phyloP scores from a whole-genome alignment of 2,888 invertebrate genomes.

The Ormyrus labotus region DNA sequence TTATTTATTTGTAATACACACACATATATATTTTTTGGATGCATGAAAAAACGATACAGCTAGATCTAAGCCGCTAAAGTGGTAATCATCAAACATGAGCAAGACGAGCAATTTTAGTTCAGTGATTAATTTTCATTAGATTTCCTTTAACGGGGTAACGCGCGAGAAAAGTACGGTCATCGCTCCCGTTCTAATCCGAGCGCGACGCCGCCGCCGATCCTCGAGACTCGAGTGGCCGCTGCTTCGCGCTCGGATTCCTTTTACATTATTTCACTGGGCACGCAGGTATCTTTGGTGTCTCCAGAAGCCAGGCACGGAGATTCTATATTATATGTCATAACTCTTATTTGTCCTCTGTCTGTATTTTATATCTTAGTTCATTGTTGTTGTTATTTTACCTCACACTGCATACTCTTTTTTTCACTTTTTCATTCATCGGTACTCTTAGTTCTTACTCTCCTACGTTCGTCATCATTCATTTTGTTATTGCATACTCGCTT shows the following conservation, averaged over 20 bases:
- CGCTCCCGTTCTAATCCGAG: constrained; percentile 61
- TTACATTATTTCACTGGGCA: constrained; percentile 70
- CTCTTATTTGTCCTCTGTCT: constrained; percentile 55
- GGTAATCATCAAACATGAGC: too few species aligned
- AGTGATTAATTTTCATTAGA: constrained; percentile 14
- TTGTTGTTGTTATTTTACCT: constrained; percentile 41
- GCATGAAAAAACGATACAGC: constrained; percentile 39
- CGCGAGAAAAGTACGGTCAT: constrained; percentile 67
- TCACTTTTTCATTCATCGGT: constrained; percentile 51
- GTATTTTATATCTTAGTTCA: constrained; percentile 46
- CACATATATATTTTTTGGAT: constrained; percentile 28
- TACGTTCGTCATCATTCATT: constrained; percentile 37
- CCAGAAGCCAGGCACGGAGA: constrained; percentile 20
- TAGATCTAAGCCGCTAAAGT: too few species aligned
- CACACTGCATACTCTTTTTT: constrained; percentile 50
- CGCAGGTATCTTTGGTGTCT: constrained; percentile 71
- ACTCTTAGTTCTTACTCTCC: constrained; percentile 28
- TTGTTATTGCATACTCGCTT: constrained; percentile 47
- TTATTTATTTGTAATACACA: constrained; percentile 24
- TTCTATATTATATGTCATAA: constrained; percentile 58
- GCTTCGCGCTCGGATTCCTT: constrained; percentile 36
- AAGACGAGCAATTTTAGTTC: too few species aligned
- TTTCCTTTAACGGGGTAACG: neutral
- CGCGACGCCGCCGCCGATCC: constrained; percentile 15
- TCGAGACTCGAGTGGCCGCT: neutral